Evolutionary conservation across 2,113 vertebrate genomes (phyloP), one percentile per base, ranked within the genome.

Genomic region (Malurus melanocephalus): DNA sequence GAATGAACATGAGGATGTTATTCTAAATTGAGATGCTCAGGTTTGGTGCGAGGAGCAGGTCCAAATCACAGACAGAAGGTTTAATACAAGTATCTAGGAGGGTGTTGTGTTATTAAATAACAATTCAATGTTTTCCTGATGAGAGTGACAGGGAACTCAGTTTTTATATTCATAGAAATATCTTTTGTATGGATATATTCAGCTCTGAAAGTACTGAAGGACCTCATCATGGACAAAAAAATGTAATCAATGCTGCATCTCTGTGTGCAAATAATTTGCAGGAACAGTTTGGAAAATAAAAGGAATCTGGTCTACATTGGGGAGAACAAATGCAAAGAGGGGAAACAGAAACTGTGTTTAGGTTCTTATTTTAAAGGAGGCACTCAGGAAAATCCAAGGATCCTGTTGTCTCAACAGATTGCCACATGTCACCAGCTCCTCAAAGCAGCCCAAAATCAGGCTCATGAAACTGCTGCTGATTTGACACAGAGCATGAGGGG

Each of bases 161-260:
- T 14, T 75, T 92, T 85, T 84, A 22, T 64, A 80, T 84, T 93
- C 68, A 80, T 61, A 56, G 56, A 53, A 73, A 53, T 87, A 40
- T n/a, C 55, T 61, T 92, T 69, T 84, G 35, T 87, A 45, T 88
- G 94, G 51, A 71, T 94, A 55, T 81, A 76, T 85, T 86, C 79
- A 91, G 35, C 72, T 83, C 60, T 80, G 90, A 74, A 88, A 85
- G 72, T 45, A 52, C 43, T 65, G 28, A 69, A 64, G 56, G 66
- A 79, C 77, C 56, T 90, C 2, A 2, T 80, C 45, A 88, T 20
- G 83, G 67, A 79, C 82, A 80, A 83, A 53, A 68, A 52, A 66
- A 68, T 71, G 20, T 42, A 81, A 52, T 23, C 28, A 68, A 2
- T 46, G 38, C 71, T 68, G 1, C 45, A 27, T 66, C 40, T 55